Evolutionary conservation across 2,113 vertebrate species (phyloP).

Genomic region (Glaucidium brasilianum): DNA sequence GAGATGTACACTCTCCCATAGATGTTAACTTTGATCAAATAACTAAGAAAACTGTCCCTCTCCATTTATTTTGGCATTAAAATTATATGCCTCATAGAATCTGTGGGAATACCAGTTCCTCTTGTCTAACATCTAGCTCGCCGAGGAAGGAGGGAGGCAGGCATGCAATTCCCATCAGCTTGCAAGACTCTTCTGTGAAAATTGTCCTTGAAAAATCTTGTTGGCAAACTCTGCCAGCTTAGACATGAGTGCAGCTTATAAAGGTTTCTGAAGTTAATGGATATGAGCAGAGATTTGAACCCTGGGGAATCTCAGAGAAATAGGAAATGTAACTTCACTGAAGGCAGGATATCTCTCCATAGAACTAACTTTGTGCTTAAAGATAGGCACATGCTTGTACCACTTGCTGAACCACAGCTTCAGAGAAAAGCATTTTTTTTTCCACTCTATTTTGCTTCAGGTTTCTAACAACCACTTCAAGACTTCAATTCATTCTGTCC

Average conservation of each 20-base stretch:
- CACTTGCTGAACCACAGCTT: not conserved
- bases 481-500: not conserved
- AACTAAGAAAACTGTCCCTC: not conserved
- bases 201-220: not conserved
- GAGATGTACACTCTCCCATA: not conserved
- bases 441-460: not conserved
- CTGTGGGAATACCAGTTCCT: not conserved
- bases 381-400: not conserved
- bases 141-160: fast-evolving
- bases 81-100: not conserved
- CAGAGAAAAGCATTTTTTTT: not conserved
- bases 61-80: not conserved
- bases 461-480: not conserved
- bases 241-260: not conserved
- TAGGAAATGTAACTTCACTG: not conserved
- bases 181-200: not conserved
- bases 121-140: not conserved
- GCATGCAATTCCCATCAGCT: not conserved
- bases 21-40: not conserved
- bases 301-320: not conserved
- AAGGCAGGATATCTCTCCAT: not conserved
- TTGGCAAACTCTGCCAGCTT: not conserved
- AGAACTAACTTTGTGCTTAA: not conserved
- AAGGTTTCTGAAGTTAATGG: not conserved
- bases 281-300: not conserved